Evolutionary conservation across 2,113 vertebrate species (phyloP).

Genomic region (Salvelinus fontinalis): DNA sequence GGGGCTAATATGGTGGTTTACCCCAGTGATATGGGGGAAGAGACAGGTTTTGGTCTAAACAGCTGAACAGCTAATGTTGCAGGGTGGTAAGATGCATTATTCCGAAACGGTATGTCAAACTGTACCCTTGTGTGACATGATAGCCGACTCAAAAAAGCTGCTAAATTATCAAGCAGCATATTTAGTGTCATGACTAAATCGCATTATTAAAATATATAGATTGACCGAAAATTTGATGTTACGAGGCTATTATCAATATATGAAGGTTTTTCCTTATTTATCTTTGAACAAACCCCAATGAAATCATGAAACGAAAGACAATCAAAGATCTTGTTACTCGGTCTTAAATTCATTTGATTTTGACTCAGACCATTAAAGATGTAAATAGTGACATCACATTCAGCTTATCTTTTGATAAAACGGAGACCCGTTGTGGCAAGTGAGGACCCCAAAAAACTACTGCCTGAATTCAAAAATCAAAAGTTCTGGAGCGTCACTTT

Average conservation of each 20-base stretch:
- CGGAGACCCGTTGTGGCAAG: not conserved
- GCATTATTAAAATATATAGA: no score
- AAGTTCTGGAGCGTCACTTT: not conserved
- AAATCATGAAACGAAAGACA: not conserved
- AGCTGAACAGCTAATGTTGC: no score
- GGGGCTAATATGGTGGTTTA: not conserved
- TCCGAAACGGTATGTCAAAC: not conserved
- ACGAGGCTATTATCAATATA: not conserved
- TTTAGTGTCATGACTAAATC: no score
- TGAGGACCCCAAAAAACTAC: no score
- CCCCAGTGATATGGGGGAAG: no score
- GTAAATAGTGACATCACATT: constrained; percentile 61
- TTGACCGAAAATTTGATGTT: no score
- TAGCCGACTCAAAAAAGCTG: not conserved
- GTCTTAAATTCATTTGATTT: not conserved
- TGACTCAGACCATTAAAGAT: not conserved
- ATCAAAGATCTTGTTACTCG: not conserved
- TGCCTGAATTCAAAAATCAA: constrained; percentile 46
- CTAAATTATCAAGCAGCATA: not conserved
- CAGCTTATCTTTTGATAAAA: constrained; percentile 50
- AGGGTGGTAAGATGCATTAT: not conserved
- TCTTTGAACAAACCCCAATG: not conserved
- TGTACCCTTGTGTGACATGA: not conserved
- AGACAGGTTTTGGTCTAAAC: no score
- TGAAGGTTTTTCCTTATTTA: not conserved